phyloP scores from a whole-genome alignment of 35 echinoderm and acorn worm genomes.

The Eucidaris tribuloides region DNA sequence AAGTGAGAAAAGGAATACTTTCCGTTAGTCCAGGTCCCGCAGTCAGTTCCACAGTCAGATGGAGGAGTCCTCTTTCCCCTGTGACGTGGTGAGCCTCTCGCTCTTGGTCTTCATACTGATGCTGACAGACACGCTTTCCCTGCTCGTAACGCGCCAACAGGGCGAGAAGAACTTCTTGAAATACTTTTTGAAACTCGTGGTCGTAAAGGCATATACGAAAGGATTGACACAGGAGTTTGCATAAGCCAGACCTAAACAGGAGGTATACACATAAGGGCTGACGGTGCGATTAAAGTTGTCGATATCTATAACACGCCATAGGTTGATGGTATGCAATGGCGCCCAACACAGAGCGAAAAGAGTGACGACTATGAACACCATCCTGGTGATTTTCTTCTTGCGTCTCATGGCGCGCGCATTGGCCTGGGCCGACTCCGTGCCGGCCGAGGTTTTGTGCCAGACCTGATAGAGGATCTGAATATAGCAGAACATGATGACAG shows the following conservation, averaged over 20 bases:
- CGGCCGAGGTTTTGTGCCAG: slow-evolving; percentile 59
- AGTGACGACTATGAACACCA: slow-evolving; percentile 87
- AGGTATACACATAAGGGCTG: neutral
- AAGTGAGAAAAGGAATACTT: too few relatives aligned
- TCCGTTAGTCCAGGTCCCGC: too few relatives aligned
- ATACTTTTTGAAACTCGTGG: slow-evolving; percentile 84
- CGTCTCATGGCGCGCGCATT: slow-evolving; percentile 43
- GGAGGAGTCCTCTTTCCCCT: slow-evolving; percentile 67
- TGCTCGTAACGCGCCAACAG: slow-evolving; percentile 5
- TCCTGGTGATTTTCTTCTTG: slow-evolving; percentile 83
- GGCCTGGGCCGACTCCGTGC: slow-evolving; percentile 68
- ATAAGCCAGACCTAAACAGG: slow-evolving; percentile 66
- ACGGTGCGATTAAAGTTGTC: neutral
- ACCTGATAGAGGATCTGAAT: slow-evolving; percentile 74
- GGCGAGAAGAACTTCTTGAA: slow-evolving; percentile 69
- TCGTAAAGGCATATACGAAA: slow-evolving; percentile 92
- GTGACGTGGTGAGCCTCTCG: slow-evolving; percentile 52
- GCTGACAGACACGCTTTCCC: slow-evolving; percentile 57
- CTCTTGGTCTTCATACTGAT: slow-evolving; percentile 87
- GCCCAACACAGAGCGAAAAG: slow-evolving; percentile 88
- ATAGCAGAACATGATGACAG: slow-evolving; percentile 84
- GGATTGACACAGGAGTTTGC: slow-evolving; percentile 84
- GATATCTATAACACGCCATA: slow-evolving; percentile 27
- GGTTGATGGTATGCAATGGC: slow-evolving; percentile 52
- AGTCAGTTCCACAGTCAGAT: slow-evolving; percentile 27